phyloP scores from a whole-genome alignment of 2,113 vertebrate genomes.

The Donacobius atricapilla region DNA sequence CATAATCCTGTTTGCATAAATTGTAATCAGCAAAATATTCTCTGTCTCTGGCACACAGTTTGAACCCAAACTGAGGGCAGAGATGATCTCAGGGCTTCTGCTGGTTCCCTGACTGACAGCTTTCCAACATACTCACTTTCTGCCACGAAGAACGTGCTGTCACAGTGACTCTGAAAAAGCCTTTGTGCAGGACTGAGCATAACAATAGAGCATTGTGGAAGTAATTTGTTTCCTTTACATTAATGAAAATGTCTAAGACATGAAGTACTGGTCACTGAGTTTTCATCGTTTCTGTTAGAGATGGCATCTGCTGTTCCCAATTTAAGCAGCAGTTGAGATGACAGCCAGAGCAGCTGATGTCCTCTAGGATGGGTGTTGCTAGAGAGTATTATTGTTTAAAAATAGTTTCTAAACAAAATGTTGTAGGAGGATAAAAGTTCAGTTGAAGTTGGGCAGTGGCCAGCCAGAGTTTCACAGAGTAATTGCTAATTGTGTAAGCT shows the following conservation, averaged over 20 bases:
- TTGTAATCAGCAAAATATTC: neutral
- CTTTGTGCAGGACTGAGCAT: neutral
- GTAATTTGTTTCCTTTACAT: constrained; percentile 30
- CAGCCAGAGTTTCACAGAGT: neutral
- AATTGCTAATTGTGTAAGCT: constrained; percentile 64
- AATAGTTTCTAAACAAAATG: constrained; percentile 59
- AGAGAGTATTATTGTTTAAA: constrained; percentile 35
- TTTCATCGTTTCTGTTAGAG: neutral
- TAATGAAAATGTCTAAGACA: constrained; percentile 40
- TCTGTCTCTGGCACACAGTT: neutral
- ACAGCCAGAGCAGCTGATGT: neutral
- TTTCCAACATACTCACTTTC: neutral
- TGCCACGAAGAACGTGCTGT: neutral
- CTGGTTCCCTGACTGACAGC: neutral
- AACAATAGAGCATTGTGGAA: neutral
- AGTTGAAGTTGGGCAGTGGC: constrained; percentile 16
- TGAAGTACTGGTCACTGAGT: constrained; percentile 1
- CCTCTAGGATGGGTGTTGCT: constrained; percentile 54
- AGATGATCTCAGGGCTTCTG: neutral
- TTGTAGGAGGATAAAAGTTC: constrained; percentile 51
- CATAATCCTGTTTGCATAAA: neutral
- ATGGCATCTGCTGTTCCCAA: neutral
- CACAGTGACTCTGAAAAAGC: neutral
- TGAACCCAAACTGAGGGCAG: neutral
- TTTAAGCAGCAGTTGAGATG: neutral